Conservation (phyloP, 2,888 invertebrate genomes). For the Achlya flavicornis region DNA sequence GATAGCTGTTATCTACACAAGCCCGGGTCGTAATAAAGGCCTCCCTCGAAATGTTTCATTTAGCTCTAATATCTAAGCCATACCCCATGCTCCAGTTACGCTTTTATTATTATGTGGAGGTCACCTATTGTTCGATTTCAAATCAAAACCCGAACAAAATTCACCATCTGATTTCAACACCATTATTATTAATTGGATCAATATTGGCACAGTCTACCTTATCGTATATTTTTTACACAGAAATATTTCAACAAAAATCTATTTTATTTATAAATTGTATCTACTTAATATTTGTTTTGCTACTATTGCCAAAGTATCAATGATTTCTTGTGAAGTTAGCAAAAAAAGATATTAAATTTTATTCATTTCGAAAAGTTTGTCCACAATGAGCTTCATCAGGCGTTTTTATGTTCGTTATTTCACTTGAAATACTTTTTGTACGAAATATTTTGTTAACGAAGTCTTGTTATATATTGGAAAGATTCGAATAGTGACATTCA, state of each 20-base stretch:
- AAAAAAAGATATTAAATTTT: neutral
- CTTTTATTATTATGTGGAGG: slow-evolving; percentile 37
- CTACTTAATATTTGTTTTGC: neutral
- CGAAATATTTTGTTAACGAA: neutral
- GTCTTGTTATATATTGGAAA: slow-evolving; percentile 16
- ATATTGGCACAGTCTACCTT: neutral
- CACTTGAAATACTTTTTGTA: neutral
- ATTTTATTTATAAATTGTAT: neutral
- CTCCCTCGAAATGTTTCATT: slow-evolving; percentile 43
- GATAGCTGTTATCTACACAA: slow-evolving; percentile 34
- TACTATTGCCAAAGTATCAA: neutral
- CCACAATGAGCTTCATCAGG: slow-evolving; percentile 10
- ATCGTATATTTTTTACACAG: neutral
- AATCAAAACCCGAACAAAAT: slow-evolving; percentile 45
- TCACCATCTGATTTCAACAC: slow-evolving; percentile 14
- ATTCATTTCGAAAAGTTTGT: slow-evolving; percentile 5
- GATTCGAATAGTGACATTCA: slow-evolving; percentile 20
- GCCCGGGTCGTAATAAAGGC: slow-evolving; percentile 35
- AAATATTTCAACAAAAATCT: neutral
- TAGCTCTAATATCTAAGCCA: slow-evolving; percentile 40
- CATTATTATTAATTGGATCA: too few species aligned
- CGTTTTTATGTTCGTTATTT: neutral
- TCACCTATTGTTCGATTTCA: slow-evolving; percentile 46
- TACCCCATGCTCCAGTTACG: slow-evolving; percentile 38
- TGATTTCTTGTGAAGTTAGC: neutral